These are phyloP conservation scores for Smutsia temminckii DNA, from an alignment of 2,797 vertebrate genomes.

Conservation along the genomic window DNA sequence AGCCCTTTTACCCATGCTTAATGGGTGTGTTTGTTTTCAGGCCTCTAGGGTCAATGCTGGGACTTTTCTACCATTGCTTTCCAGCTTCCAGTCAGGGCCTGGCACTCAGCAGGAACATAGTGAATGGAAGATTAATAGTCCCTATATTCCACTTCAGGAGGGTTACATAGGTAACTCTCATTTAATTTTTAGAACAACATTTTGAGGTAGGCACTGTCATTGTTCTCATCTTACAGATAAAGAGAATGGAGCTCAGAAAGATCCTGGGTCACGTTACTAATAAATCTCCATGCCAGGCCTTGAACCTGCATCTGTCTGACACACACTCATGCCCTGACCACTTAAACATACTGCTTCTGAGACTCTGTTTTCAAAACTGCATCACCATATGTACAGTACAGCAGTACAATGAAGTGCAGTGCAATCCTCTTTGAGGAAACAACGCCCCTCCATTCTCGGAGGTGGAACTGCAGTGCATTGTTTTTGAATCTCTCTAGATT, in stretches of 20 bases:
- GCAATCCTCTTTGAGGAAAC: background rate
- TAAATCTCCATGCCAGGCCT: background rate
- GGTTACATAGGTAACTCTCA: background rate
- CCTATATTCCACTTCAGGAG: background rate
- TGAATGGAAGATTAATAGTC: background rate
- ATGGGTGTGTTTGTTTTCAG: background rate
- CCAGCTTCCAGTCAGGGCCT: background rate
- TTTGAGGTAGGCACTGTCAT: background rate
- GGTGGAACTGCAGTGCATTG: background rate
- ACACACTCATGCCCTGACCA: background rate
- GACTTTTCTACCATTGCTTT: background rate
- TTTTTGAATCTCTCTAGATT: background rate
- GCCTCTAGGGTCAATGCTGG: background rate
- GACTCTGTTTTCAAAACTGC: background rate
- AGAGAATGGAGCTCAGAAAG: background rate
- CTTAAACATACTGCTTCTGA: background rate
- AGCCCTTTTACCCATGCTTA: background rate
- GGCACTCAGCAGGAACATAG: background rate
- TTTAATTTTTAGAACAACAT: background rate
- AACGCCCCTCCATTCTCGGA: background rate
- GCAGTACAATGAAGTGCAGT: background rate
- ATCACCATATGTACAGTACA: background rate
- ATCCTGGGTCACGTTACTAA: background rate
- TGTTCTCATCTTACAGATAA: background rate
- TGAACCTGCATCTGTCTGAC: background rate